phyloP scores from a whole-genome alignment of 2,797 vertebrate species.

The Sebastes matsubarae region DNA sequence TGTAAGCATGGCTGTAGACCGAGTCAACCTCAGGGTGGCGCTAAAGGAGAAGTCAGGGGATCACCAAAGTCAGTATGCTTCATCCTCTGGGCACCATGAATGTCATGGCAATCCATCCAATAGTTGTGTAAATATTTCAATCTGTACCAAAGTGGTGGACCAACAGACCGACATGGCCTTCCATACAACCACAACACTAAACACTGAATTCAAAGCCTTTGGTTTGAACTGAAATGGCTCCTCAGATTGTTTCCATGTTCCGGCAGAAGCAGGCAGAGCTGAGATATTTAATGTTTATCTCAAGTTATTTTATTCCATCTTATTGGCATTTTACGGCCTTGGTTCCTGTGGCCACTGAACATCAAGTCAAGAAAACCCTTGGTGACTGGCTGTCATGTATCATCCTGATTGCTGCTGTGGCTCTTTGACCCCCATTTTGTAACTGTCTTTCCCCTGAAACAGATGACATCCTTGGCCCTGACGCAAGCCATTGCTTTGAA shows the following conservation, averaged over 20 bases:
- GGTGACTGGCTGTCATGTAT: conserved; percentile 26
- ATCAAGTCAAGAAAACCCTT: conserved; percentile 5
- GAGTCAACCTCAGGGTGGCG: neutral
- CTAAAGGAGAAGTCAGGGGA: neutral
- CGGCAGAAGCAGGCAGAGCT: neutral
- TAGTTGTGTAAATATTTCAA: neutral
- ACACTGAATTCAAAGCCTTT: neutral
- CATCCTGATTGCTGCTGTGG: conserved; percentile 16
- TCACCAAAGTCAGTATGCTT: neutral
- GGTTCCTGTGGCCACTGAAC: conserved; percentile 6
- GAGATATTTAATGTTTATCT: conserved; percentile 1
- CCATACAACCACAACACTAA: neutral
- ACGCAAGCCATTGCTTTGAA: conserved; percentile 29
- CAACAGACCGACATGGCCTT: neutral
- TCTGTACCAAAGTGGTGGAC: neutral
- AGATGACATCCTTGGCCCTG: conserved; percentile 47
- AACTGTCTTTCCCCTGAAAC: conserved; percentile 35
- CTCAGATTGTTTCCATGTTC: neutral
- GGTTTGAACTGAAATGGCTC: neutral
- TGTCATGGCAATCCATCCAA: neutral
- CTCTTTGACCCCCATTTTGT: conserved; percentile 35
- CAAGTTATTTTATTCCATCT: neutral
- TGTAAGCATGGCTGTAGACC: neutral
- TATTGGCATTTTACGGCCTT: neutral
- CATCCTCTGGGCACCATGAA: neutral